These are phyloP conservation scores for Sylvia borin DNA, from an alignment of 2,797 vertebrate genomes.

Conservation along the genomic window DNA sequence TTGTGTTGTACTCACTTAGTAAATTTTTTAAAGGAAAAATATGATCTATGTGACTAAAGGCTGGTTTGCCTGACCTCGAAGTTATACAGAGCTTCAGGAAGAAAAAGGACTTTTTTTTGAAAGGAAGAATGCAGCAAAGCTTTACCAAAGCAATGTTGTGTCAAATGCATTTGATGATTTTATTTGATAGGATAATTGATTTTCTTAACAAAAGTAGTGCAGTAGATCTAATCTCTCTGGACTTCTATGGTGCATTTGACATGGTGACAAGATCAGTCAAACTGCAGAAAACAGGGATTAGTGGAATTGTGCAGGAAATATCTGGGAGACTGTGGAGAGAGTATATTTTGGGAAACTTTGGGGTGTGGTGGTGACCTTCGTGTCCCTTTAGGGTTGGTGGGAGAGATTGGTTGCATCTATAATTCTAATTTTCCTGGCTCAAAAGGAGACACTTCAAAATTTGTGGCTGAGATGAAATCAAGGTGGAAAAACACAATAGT, in stretches of 20 bases:
- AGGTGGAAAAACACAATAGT: background rate
- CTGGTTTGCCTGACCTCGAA: background rate
- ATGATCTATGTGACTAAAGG: background rate
- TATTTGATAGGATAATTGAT: conserved; percentile 43
- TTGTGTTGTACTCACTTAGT: background rate
- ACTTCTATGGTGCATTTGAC: background rate
- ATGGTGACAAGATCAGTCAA: conserved; percentile 4
- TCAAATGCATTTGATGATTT: conserved; percentile 17
- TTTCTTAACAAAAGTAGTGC: conserved; percentile 19
- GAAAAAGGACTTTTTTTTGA: background rate
- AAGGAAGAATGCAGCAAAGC: background rate
- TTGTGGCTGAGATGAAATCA: background rate
- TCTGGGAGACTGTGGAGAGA: background rate
- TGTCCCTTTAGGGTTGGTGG: background rate
- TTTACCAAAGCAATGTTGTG: background rate
- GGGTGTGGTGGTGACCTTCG: background rate
- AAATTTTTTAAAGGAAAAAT: background rate
- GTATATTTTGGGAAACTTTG: background rate
- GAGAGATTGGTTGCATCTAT: background rate
- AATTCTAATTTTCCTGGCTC: background rate
- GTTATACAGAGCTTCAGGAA: background rate
- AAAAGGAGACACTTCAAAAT: background rate
- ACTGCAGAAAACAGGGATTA: background rate
- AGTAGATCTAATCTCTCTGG: conserved; percentile 43
- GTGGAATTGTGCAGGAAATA: background rate